Percentiles rank a stretch among this genome's conserved stretches.
phyloP scores from a whole-genome alignment of 2,797 vertebrate species.

The Danio choprae region DNA sequence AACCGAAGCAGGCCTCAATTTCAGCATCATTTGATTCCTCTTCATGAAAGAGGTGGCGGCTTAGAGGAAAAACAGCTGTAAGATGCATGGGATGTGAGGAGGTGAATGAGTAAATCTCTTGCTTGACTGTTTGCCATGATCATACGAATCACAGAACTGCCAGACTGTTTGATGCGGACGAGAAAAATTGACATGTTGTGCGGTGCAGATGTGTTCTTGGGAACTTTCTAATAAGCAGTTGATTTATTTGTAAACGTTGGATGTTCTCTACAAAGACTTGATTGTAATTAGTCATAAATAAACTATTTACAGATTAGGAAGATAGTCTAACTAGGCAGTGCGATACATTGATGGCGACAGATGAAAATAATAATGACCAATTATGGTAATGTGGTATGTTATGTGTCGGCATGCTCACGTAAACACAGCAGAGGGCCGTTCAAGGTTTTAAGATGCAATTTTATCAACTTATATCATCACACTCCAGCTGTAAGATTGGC shows the following conservation, averaged over 20 bases:
- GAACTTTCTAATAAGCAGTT: background rate
- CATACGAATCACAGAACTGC: conserved; percentile 6
- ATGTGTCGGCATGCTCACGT: conserved; percentile 11
- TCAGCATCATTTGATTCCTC: conserved; percentile 34
- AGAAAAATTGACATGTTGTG: background rate
- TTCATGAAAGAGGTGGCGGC: conserved; percentile 36
- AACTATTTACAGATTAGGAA: background rate
- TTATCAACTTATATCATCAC: background rate
- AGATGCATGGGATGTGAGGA: background rate
- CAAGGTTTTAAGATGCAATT: conserved; percentile 6
- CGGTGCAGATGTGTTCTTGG: conserved; percentile 4
- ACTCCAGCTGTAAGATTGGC: background rate
- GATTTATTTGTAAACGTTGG: background rate
- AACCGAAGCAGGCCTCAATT: conserved; percentile 17
- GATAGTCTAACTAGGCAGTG: background rate
- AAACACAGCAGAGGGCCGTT: background rate
- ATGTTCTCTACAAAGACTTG: conserved; percentile 8
- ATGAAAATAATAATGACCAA: conserved; percentile 34
- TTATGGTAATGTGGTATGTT: conserved; percentile 24
- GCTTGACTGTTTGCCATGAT: background rate
- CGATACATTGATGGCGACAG: conserved; percentile 2
- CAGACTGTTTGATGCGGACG: background rate
- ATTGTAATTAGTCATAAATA: background rate
- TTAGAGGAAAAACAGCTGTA: conserved; percentile 40
- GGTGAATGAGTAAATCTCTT: conserved; percentile 8